These are phyloP conservation scores for Lasioglossum calceatum DNA, from an alignment of 2,888 invertebrate species.

Conservation along the genomic window DNA sequence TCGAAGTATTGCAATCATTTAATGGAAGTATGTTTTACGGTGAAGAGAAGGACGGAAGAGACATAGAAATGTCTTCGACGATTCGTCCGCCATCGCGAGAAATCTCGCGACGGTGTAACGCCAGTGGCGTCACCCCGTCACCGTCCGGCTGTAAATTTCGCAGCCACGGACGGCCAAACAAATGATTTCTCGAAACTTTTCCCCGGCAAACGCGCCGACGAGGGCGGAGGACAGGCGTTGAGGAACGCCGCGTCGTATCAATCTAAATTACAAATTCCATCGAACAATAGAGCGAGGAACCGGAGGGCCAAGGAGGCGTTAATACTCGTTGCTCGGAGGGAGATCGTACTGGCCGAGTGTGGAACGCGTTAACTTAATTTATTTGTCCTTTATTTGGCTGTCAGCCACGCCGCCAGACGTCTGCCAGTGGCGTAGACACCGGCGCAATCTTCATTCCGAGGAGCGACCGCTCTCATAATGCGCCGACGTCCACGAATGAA, in stretches of 20 bases:
- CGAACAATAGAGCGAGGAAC: constrained; percentile 77
- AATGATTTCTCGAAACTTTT: constrained; percentile 75
- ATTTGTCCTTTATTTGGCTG: constrained; percentile 84
- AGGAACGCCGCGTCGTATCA: constrained; percentile 78
- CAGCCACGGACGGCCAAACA: constrained; percentile 48
- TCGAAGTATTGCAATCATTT: background rate
- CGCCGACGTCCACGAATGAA: constrained; percentile 23
- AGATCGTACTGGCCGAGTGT: constrained; percentile 73
- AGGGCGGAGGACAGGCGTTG: constrained; percentile 49
- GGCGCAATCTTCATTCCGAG: constrained; percentile 41
- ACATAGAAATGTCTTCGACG: background rate
- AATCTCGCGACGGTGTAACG: constrained; percentile 28
- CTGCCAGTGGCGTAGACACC: constrained; percentile 76
- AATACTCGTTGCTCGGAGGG: constrained; percentile 58
- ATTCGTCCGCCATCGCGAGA: constrained; percentile 7
- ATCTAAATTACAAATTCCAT: constrained; percentile 84
- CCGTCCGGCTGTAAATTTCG: constrained; percentile 47
- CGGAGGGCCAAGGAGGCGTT: constrained; percentile 64
- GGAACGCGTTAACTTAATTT: constrained; percentile 83
- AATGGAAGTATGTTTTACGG: background rate
- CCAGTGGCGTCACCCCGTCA: constrained; percentile 43
- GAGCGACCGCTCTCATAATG: constrained; percentile 42
- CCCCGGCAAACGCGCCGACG: constrained; percentile 48
- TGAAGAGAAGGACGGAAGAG: too few species aligned
- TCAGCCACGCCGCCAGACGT: constrained; percentile 78